Percentiles rank a stretch among this genome's conserved stretches.
Evolutionary conservation across 2,888 invertebrate species (phyloP).

Genomic region (Stramonita haemastoma): DNA sequence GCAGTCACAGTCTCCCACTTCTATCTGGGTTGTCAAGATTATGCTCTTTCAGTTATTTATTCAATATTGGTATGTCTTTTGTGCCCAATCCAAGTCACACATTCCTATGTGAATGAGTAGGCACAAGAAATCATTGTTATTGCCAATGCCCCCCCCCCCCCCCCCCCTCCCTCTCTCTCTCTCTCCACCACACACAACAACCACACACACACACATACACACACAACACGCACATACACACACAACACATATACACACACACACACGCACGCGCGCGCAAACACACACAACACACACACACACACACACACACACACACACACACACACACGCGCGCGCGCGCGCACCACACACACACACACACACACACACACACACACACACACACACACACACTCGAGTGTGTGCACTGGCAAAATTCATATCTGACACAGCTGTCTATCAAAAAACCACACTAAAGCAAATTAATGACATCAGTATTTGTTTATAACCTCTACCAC

Average conservation of each 20-base stretch:
- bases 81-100: neutral
- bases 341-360: neutral
- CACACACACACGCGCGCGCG: neutral
- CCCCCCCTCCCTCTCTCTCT: no score
- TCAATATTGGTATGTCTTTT: neutral
- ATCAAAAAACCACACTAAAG: neutral
- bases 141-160: no score
- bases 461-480: no score
- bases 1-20: no score
- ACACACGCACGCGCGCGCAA: neutral
- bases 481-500: no score
- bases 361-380: neutral
- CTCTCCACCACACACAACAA: no score
- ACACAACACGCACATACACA: no score
- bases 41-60: no score
- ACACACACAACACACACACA: neutral
- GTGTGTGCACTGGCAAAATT: neutral
- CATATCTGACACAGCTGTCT: neutral
- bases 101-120: neutral
- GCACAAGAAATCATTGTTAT: neutral
- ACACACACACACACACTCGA: neutral
- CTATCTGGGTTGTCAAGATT: no score
- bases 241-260: no score
- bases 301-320: constrained; percentile 10
- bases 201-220: neutral